These are phyloP conservation scores for Cricetomys ansorgei DNA, from an alignment of 2,113 vertebrate species.

Conservation along the genomic window DNA sequence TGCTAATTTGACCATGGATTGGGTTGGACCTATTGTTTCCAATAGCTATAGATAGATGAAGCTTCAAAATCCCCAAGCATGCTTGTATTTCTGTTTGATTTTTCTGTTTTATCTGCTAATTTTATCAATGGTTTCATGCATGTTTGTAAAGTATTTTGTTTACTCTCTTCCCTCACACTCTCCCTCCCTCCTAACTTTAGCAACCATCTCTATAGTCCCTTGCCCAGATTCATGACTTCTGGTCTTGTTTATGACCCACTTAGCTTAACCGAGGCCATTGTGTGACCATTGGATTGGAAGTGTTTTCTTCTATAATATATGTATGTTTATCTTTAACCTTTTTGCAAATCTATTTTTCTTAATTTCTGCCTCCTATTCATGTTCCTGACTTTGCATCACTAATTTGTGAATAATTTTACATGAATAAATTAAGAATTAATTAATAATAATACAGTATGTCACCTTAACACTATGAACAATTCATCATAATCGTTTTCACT, in stretches of 20 bases:
- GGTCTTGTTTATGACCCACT: neutral
- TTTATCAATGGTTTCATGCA: neutral
- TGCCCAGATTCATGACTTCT: neutral
- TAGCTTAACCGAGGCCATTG: neutral
- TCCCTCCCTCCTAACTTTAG: neutral
- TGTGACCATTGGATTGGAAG: neutral
- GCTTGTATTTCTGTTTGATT: neutral
- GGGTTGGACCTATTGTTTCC: neutral
- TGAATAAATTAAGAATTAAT: slow-evolving; percentile 42
- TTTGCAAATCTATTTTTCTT: neutral
- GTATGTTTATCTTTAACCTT: slow-evolving; percentile 28
- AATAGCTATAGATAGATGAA: neutral
- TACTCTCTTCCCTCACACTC: neutral
- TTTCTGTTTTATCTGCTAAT: neutral
- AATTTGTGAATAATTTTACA: slow-evolving; percentile 37
- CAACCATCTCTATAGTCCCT: neutral
- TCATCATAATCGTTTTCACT: neutral
- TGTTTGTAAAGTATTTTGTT: neutral
- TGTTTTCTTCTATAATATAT: neutral
- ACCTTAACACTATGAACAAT: neutral
- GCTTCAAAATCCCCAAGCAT: neutral
- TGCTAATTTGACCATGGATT: neutral
- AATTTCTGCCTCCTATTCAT: neutral
- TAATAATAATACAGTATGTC: neutral
- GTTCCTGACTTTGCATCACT: slow-evolving; percentile 34